Evolutionary conservation across 1,140 invertebrate species (phyloP).

Genomic region (Sminthurides bifidus): DNA sequence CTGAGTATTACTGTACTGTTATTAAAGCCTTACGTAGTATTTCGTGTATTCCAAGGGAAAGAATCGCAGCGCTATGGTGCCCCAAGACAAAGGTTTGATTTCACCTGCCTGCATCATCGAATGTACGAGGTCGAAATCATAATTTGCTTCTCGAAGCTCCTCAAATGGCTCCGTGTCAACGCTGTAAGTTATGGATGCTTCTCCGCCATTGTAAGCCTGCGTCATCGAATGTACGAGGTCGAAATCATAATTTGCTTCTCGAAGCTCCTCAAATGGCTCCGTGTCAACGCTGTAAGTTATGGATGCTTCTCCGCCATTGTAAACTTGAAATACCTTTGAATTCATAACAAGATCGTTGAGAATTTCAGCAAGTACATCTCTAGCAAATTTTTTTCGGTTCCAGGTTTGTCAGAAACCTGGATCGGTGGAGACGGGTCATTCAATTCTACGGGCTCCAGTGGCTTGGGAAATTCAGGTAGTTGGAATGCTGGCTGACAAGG

Average conservation of each 20-base stretch:
- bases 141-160: conserved; percentile 3
- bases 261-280: too few species aligned
- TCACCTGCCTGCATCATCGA: conserved; percentile 7
- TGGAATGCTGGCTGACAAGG: conserved; percentile 7
- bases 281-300: too few species aligned
- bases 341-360: not conserved
- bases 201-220: conserved; percentile 12
- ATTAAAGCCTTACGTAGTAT: not conserved
- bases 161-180: conserved; percentile 4
- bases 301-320: not conserved
- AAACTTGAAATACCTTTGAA: not conserved
- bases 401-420: too few species aligned
- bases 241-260: too few species aligned
- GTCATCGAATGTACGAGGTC: not conserved
- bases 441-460: conserved; percentile 14
- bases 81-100: conserved; percentile 5
- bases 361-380: not conserved
- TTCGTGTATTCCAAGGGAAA: conserved; percentile 8
- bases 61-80: conserved; percentile 10
- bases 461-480: conserved; percentile 13
- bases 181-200: not conserved
- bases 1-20: not conserved
- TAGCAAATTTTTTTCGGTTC: too few species aligned
- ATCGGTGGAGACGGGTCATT: conserved; percentile 17
- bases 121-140: conserved; percentile 1